Base-by-base conservation (phyloP, 2,888 invertebrate species). In the Lutraria lutraria region DNA sequence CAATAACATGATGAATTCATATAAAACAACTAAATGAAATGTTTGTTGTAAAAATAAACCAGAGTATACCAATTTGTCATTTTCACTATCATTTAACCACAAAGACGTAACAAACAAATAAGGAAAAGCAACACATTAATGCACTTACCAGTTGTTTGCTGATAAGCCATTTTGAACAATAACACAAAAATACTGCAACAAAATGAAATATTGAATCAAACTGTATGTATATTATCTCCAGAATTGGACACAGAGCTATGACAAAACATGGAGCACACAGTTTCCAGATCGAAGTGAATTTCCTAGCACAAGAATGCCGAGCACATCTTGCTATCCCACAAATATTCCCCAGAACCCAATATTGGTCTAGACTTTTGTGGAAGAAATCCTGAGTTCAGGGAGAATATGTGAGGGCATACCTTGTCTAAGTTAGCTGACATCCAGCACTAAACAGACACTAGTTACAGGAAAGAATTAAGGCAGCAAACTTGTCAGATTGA, bases 341-440 rank as follows among this genome's bases (percentile, higher is more conserved):
- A 56, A 34, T 76, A 76, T 76, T 76, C 34, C 43, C 13, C 31
- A 76, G 34, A 76, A 34, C 34, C 19, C 19, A 76, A 31, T 76
- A 76, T 76, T 76, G 76, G 76, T 76, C 76, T 76, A 76, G 76
- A 76, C 76, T 34, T 68, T 68, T 60, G 25, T 25, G 25, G 63
- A 25, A 68, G 25, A 68, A 68, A 68, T 68, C 63, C 6, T 25
- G 63, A 68, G 8, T 68, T 25, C 63, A 68, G 63, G 25, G 6
- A 13, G 25, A 68, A 68, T 68, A 25, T 68, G 13, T 25, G 43
- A 43, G 25, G 25, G 12, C 19, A 56, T 56, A 56, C 63, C 25
- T 68, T 68, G 63, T 25, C 25, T 25, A 68, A 76, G 34, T 19
- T 31, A 76, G 76, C 16, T 34, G 34, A 76, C 76, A 76, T 31